A percentile compares a stretch with the other conserved stretches of the same genome.
These are phyloP conservation scores for Pteruthius melanotis DNA, from an alignment of 2,113 vertebrate species.

Conservation along the genomic window DNA sequence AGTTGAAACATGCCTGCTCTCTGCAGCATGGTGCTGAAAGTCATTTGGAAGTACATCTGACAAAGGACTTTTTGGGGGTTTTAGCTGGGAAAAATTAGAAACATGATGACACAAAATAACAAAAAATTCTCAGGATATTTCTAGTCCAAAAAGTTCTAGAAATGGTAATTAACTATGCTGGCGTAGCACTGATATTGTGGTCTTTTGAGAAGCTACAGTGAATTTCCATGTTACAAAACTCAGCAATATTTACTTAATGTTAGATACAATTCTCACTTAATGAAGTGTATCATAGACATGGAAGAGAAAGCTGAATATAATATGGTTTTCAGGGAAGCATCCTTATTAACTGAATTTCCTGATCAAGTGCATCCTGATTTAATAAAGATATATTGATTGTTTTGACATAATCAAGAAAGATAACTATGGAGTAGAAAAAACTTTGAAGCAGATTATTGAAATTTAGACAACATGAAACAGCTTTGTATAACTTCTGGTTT, in stretches of 20 bases:
- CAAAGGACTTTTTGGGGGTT: not conserved
- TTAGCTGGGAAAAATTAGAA: not conserved
- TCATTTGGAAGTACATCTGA: not conserved
- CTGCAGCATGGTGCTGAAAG: not conserved
- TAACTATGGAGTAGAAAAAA: not conserved
- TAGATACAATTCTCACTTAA: not conserved
- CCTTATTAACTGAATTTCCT: slow-evolving; percentile 41
- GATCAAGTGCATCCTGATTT: slow-evolving; percentile 45
- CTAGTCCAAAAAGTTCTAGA: not conserved
- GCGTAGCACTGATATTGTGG: not conserved
- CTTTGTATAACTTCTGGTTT: not conserved
- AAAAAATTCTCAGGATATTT: not conserved
- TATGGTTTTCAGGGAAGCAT: not conserved
- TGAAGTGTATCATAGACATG: not conserved
- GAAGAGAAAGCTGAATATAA: not conserved
- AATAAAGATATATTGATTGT: slow-evolving; percentile 21
- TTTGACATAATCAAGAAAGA: not conserved
- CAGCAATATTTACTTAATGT: not conserved
- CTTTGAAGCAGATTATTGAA: not conserved
- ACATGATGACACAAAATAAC: not conserved
- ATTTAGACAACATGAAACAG: not conserved
- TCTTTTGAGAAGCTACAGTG: not conserved
- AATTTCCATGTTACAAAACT: not conserved
- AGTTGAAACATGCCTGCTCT: not conserved
- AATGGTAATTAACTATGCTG: not conserved